Base-by-base conservation (phyloP, 1,140 invertebrate genomes). In the Drosophila aff. region DNA sequence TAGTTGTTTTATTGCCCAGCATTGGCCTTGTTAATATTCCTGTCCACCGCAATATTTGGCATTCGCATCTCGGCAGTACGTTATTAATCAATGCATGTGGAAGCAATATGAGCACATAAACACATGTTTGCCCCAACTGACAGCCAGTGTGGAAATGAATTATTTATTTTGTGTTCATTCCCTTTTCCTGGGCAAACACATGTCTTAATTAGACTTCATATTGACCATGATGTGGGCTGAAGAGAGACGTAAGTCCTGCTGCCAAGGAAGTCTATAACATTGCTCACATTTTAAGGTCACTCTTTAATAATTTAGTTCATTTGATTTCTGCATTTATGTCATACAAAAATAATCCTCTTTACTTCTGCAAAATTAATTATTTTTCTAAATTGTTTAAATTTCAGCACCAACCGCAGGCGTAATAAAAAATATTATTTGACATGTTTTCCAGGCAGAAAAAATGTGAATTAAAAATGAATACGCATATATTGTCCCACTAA, bases 51-150 rank as follows among this genome's bases (percentile, higher is more conserved):
- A 82, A 44, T 50, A 64, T 79, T 75, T 63, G 55, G 38, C 53
- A 73, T 73, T 73, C 38, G 23, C 38, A 73, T 38, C 41, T 50
- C 13, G 53, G 38, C 59, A 64, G 50, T 66, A 18, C 31, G 58
- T 46, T 50, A 83, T 76, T 84, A 84, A 84, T 85, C 68, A 81
- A 81, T 68, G 66, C 82, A 78, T 61, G 57, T 75, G 68, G 64
- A 77, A 77, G 64, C 49, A 21, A 68, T 63, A 67, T 28, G 16
- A 9, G 33, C 6, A 26, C 16, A 41, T 33, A 73, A 69, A 43
- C 65, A 67, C 43, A 75, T 80, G 76, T 82, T 86, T 86, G 55
- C 79, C 81, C 50, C 40, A 46, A 55, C 31, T 40, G 66, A 55
- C 76, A 67, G 33, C 55, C 21, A 66, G 33, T 55, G 31, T 38